phyloP scores from a whole-genome alignment of 2,113 vertebrate species.

The Pluvialis apricaria region DNA sequence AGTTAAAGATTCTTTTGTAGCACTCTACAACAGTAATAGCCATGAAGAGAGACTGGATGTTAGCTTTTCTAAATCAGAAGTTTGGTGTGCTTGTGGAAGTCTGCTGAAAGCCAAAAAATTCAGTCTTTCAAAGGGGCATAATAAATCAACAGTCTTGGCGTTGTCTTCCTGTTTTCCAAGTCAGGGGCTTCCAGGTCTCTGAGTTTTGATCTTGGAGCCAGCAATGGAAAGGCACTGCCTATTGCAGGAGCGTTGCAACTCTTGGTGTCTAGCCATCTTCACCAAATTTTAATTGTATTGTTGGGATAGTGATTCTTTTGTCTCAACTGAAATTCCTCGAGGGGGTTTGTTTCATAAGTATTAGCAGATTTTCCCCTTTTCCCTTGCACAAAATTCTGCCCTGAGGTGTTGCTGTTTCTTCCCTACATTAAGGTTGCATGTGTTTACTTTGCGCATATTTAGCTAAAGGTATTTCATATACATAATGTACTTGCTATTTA shows the following conservation, averaged over 20 bases:
- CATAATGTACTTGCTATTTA: background rate
- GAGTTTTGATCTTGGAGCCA: constrained; percentile 15
- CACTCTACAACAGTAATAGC: background rate
- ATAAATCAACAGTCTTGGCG: background rate
- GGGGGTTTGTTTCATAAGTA: constrained; percentile 3
- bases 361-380: background rate
- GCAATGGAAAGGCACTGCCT: background rate
- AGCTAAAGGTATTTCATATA: background rate
- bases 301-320: constrained; percentile 20
- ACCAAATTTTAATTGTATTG: constrained; percentile 30
- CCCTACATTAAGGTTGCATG: background rate
- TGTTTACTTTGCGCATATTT: background rate
- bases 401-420: constrained; percentile 3
- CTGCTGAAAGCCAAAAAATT: background rate
- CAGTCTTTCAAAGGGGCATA: background rate
- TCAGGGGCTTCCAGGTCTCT: background rate
- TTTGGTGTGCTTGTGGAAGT: background rate
- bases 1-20: background rate
- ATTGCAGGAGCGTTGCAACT: background rate
- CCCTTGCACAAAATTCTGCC: background rate
- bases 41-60: background rate
- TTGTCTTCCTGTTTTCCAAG: background rate
- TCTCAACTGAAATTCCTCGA: background rate
- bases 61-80: background rate
- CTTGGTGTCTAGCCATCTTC: background rate